Evolutionary conservation across 2,797 vertebrate species (phyloP), one percentile per base, ranked within the genome.

Genomic region (Orientallactaga sibirica): DNA sequence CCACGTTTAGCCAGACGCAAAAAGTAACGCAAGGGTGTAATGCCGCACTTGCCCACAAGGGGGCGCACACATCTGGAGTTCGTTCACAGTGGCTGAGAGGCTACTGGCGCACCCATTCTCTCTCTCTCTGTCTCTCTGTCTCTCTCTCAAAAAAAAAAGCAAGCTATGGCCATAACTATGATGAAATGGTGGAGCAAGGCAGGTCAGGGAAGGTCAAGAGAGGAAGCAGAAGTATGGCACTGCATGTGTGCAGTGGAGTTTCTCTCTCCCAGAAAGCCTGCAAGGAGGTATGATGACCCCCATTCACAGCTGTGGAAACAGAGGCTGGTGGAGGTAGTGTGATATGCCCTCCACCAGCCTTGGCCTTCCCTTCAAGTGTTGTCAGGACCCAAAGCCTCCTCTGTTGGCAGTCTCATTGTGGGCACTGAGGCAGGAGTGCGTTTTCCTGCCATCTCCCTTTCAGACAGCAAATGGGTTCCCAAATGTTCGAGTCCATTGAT

Each of bases 401-500:
- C 66, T 4, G 5, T 25, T 5, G 18, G 6, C 1, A 10, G 37
- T 18, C 62, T 71, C 80, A 4, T 15, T 3, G 22, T 15, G 25
- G 5, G 0, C 6, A 0, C 70, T 0, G 4, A 78, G 25, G 29
- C 68, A 37, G 7, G 67, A 14, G 41, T 18, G 41, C n/a, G 25
- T 5, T 66, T 82, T 73, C 29, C 89, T 58, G 22, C 4, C 16
- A 19, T 20, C 79, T 81, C 52, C 64, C 14, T 70, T 52, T 83
- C 52, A 76, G 91, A 33, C 74, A 55, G 37, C 70, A 86, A 86
- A 92, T 24, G 41, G 79, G 86, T 62, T 71, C 79, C 61, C 27
- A n/a, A 70, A 75, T 70, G 37, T 90, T 76, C 75, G 52, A 83
- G 52, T 68, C 66, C 84, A 58, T 16, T 61, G 88, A 83, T 58